phyloP scores from a whole-genome alignment of 2,113 vertebrate genomes.

The Zeus faber region DNA sequence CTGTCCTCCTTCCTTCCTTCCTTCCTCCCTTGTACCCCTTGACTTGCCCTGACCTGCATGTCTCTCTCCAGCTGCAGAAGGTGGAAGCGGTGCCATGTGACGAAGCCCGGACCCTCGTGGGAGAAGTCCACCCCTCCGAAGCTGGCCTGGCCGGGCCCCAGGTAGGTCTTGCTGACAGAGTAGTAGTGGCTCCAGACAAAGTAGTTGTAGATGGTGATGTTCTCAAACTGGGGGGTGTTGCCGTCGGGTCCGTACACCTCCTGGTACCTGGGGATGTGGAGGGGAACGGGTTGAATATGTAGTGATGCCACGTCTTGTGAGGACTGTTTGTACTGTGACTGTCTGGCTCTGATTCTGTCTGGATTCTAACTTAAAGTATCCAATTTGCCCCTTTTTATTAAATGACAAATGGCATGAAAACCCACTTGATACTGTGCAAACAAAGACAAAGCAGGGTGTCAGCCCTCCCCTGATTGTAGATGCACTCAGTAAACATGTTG shows the following conservation, averaged over 20 bases:
- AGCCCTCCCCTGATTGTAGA: no score
- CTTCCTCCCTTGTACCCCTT: background rate
- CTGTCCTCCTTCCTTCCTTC: background rate
- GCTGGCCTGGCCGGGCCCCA: constrained; percentile 85
- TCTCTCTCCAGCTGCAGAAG: constrained; percentile 91
- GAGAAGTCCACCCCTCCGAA: constrained; percentile 94
- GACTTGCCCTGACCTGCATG: constrained; percentile 82
- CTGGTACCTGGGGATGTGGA: constrained; percentile 47
- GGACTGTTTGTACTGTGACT: no score
- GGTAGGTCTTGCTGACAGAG: constrained; percentile 93
- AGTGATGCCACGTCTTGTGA: no score
- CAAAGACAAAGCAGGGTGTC: no score
- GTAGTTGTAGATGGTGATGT: constrained; percentile 93
- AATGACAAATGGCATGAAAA: no score
- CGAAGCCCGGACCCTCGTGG: constrained; percentile 94
- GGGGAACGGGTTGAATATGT: no score
- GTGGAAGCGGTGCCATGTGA: constrained; percentile 95
- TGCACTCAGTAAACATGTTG: no score
- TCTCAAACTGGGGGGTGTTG: constrained; percentile 85
- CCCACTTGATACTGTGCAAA: no score
- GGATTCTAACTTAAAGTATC: no score
- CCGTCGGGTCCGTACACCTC: constrained; percentile 85
- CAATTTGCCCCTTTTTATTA: no score
- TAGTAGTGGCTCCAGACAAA: constrained; percentile 97
- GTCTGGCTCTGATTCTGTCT: no score